Percentiles rank a stretch among this genome's conserved stretches.
phyloP scores from a whole-genome alignment of 2,113 vertebrate species.

The Otis tarda region DNA sequence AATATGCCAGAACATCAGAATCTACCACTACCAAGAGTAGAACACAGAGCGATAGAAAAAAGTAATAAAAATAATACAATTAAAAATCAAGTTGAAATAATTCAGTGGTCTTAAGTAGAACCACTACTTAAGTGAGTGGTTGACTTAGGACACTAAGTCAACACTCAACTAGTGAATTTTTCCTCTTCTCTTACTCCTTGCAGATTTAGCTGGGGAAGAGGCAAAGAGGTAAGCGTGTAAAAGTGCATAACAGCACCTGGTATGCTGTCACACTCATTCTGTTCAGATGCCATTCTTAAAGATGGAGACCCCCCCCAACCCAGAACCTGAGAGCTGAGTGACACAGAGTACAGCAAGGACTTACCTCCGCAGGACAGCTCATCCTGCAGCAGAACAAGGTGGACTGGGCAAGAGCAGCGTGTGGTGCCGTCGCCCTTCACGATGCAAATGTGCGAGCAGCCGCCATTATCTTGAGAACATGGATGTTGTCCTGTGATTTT shows the following conservation, averaged over 20 bases:
- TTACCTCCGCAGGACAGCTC: constrained; percentile 96
- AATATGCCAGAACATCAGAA: background rate
- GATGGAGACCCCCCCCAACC: background rate
- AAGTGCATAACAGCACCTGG: background rate
- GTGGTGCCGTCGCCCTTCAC: constrained; percentile 96
- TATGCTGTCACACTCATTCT: background rate
- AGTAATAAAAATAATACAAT: background rate
- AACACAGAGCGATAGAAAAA: background rate
- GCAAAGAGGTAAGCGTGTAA: background rate
- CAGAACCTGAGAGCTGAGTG: background rate
- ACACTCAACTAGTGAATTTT: background rate
- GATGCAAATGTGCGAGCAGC: constrained; percentile 96
- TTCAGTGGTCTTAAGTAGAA: background rate
- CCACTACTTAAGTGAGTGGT: too few relatives aligned
- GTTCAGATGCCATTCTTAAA: background rate
- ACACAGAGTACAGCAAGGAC: background rate
- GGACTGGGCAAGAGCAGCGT: constrained; percentile 92
- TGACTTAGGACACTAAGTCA: too few relatives aligned
- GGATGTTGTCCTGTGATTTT: constrained; percentile 87
- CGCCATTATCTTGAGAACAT: constrained; percentile 93
- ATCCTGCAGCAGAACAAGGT: constrained; percentile 92
- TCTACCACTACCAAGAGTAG: background rate
- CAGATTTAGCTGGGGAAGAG: background rate
- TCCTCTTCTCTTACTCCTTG: background rate
- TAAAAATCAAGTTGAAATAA: background rate